Percentiles rank a stretch among this genome's conserved stretches.
These are phyloP conservation scores for Sclerodermus sp. DNA, from an alignment of 2,888 invertebrate genomes.

Conservation along the genomic window DNA sequence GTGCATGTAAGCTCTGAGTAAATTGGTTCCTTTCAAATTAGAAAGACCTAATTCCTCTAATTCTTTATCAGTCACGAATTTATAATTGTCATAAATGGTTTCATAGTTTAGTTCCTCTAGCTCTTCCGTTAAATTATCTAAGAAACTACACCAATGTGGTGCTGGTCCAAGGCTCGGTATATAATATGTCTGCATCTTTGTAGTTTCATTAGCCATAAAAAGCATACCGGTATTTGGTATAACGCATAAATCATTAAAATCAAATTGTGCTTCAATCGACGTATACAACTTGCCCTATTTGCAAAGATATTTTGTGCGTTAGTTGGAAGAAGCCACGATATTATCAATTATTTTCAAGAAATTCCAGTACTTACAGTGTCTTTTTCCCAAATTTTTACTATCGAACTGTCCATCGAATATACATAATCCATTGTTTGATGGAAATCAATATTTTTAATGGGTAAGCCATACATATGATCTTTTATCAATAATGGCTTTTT, in stretches of 20 bases:
- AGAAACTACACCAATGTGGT: conserved; percentile 95
- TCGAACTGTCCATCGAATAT: conserved; percentile 85
- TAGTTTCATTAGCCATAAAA: conserved; percentile 92
- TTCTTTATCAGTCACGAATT: conserved; percentile 92
- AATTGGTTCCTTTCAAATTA: conserved; percentile 88
- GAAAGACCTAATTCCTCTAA: conserved; percentile 85
- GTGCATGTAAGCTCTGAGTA: conserved; percentile 97
- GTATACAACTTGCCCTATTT: conserved; percentile 91
- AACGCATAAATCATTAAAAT: conserved; percentile 89
- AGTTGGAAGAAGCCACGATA: too few species aligned
- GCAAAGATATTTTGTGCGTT: too few species aligned
- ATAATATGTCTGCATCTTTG: conserved; percentile 93
- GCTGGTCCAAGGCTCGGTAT: conserved; percentile 89
- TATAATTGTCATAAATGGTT: conserved; percentile 96
- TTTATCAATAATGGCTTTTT: conserved; percentile 85
- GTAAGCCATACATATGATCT: conserved; percentile 92
- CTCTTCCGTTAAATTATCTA: conserved; percentile 96
- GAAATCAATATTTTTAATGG: conserved; percentile 87
- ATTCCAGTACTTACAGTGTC: conserved; percentile 65
- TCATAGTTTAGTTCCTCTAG: conserved; percentile 80
- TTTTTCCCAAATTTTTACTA: conserved; percentile 90
- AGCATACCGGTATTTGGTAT: conserved; percentile 87
- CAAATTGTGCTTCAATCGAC: conserved; percentile 82
- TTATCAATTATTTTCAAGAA: background rate
- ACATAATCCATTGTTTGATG: conserved; percentile 79